Evolutionary conservation across 2,888 invertebrate species (phyloP).

Genomic region (Acanthosepion esculentum): DNA sequence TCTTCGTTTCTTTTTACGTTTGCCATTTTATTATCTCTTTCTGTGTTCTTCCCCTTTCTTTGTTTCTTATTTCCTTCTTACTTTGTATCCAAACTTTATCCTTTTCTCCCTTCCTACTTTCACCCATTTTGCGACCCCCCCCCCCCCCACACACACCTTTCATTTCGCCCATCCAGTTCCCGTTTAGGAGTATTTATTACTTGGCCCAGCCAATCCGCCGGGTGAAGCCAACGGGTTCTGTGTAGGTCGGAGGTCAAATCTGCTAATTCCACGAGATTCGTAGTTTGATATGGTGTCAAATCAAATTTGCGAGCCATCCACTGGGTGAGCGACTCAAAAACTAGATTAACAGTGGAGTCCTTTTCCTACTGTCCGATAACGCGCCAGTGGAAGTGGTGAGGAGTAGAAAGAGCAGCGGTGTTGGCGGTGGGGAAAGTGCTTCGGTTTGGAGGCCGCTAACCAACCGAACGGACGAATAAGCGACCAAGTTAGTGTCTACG

Average conservation of each 20-base stretch:
- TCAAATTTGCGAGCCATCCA: slow-evolving; percentile 33
- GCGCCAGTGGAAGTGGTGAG: neutral
- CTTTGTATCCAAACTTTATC: neutral
- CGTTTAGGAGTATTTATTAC: slow-evolving; percentile 33
- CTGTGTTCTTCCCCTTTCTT: neutral
- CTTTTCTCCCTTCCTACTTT: neutral
- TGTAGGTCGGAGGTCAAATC: slow-evolving; percentile 33
- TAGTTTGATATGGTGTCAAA: slow-evolving; percentile 33
- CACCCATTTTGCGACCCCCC: neutral
- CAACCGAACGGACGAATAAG: slow-evolving; percentile 33
- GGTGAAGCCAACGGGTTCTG: slow-evolving; percentile 22
- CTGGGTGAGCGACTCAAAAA: slow-evolving; percentile 33
- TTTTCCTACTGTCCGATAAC: neutral
- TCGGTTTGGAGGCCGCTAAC: slow-evolving; percentile 4
- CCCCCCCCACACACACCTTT: neutral
- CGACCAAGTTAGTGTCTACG: neutral
- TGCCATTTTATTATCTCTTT: neutral
- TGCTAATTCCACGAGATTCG: slow-evolving; percentile 33
- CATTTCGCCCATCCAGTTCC: neutral
- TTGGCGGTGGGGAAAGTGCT: neutral
- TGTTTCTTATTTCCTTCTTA: neutral
- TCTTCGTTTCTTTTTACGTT: neutral
- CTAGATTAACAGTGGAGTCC: slow-evolving; percentile 12
- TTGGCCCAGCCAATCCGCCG: neutral
- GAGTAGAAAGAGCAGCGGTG: neutral